Percentiles rank a stretch among this genome's conserved stretches.
Conservation (phyloP, 2,888 invertebrate genomes). For the Leptopterna dolabrata region DNA sequence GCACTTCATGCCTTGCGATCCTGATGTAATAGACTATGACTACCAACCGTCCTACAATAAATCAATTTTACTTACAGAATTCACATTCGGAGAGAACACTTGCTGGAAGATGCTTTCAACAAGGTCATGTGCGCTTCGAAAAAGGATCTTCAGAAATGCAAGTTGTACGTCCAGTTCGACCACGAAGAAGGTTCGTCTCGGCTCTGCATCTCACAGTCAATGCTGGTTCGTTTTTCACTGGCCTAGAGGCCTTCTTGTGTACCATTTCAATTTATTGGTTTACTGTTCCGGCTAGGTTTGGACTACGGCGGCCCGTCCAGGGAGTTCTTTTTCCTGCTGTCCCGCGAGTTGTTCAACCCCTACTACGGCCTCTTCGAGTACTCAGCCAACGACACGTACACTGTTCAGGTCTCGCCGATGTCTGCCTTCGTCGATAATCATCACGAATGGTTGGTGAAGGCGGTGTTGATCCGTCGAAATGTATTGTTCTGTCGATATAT, state of each 20-base stretch:
- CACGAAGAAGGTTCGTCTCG: conserved; percentile 84
- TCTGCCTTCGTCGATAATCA: conserved; percentile 97
- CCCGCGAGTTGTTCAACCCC: conserved; percentile 96
- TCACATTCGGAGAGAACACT: conserved; percentile 90
- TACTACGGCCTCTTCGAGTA: conserved; percentile 99
- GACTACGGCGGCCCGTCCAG: conserved; percentile 98
- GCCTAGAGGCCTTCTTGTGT: too few relatives aligned
- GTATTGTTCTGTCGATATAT: too few relatives aligned
- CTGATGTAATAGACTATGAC: too few relatives aligned
- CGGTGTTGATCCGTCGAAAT: too few relatives aligned
- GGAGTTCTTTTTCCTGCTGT: conserved; percentile 98
- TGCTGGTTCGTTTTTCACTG: too few relatives aligned
- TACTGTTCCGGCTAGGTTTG: conserved; percentile 66
- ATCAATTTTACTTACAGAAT: conserved; percentile 78
- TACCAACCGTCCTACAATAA: too few relatives aligned
- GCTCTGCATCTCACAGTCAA: too few relatives aligned
- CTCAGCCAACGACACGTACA: conserved; percentile 97
- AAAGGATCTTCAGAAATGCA: conserved; percentile 94
- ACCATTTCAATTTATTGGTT: neutral
- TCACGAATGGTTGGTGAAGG: conserved; percentile 84
- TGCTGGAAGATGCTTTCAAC: conserved; percentile 95
- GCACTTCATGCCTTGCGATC: too few relatives aligned
- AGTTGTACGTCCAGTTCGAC: conserved; percentile 92
- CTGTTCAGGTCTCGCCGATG: conserved; percentile 94
- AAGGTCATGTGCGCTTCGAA: conserved; percentile 96